These are phyloP conservation scores for Tenthredo notha DNA, from an alignment of 2,888 invertebrate species.

Conservation along the genomic window DNA sequence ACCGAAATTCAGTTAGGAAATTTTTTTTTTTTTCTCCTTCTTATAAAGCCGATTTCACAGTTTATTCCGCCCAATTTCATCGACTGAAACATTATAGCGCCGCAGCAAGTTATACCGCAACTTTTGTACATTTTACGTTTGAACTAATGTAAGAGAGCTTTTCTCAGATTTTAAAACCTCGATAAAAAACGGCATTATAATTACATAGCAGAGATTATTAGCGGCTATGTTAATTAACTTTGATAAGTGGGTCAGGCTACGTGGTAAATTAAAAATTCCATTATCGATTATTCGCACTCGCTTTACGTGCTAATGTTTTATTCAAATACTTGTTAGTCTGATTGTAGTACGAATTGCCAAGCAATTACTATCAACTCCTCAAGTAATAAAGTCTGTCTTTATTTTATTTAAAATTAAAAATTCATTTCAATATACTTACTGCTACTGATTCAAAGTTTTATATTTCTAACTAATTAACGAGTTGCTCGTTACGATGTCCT, in stretches of 20 bases:
- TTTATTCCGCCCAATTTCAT: not conserved
- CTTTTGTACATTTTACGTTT: not conserved
- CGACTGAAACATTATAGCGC: not conserved
- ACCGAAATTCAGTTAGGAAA: not conserved
- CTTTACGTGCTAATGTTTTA: not conserved
- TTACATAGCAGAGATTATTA: not conserved
- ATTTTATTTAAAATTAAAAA: not conserved
- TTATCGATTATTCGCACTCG: conserved; percentile 21
- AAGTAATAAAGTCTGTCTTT: not conserved
- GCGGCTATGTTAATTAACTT: not conserved
- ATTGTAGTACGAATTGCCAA: not conserved
- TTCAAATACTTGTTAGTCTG: not conserved
- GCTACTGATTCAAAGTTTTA: not conserved
- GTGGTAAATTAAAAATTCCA: not conserved
- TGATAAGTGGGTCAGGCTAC: conserved; percentile 5
- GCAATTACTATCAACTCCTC: not conserved
- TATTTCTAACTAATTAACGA: not conserved
- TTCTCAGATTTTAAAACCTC: not conserved
- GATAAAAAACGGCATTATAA: not conserved
- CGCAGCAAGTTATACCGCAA: not conserved
- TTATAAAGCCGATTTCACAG: not conserved
- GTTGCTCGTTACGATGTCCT: not conserved
- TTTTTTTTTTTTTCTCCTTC: not conserved
- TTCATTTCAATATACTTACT: not conserved
- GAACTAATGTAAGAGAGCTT: not conserved